Conservation (phyloP, 2,797 vertebrate species). For the Tenualosa ilisha region DNA sequence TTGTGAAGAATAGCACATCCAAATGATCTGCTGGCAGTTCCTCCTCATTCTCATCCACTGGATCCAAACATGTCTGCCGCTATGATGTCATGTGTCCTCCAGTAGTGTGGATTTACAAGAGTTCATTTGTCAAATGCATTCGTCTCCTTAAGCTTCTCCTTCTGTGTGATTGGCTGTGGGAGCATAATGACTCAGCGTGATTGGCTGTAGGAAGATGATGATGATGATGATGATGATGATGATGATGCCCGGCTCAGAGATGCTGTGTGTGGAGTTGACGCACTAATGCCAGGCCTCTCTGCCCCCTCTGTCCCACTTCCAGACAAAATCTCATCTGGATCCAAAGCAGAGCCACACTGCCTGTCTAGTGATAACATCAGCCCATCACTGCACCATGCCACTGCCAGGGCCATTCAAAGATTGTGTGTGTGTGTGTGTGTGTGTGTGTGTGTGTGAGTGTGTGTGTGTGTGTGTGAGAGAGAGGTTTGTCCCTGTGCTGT, state of each 20-base stretch:
- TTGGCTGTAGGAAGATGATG: background rate
- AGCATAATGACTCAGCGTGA: background rate
- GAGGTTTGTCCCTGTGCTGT: background rate
- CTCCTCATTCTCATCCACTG: background rate
- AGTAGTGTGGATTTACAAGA: background rate
- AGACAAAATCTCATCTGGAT: background rate
- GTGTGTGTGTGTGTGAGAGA: background rate
- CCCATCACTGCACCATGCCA: background rate
- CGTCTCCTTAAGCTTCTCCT: background rate
- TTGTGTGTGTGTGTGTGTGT: background rate
- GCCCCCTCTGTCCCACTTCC: background rate
- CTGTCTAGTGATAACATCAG: background rate
- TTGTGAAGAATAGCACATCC: background rate
- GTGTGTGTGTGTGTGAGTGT: background rate
- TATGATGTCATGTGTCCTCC: background rate
- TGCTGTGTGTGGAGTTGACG: background rate
- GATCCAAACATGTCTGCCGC: background rate
- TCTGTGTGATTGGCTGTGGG: background rate
- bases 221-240: background rate
- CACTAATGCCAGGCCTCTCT: background rate
- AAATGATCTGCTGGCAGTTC: background rate
- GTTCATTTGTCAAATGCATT: conserved; percentile 13
- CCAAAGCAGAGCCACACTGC: too few relatives aligned
- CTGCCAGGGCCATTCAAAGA: background rate
- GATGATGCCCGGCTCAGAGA: background rate